Evolutionary conservation across 1,140 invertebrate species (phyloP).

Genomic region (Drosophila kurseongensis): DNA sequence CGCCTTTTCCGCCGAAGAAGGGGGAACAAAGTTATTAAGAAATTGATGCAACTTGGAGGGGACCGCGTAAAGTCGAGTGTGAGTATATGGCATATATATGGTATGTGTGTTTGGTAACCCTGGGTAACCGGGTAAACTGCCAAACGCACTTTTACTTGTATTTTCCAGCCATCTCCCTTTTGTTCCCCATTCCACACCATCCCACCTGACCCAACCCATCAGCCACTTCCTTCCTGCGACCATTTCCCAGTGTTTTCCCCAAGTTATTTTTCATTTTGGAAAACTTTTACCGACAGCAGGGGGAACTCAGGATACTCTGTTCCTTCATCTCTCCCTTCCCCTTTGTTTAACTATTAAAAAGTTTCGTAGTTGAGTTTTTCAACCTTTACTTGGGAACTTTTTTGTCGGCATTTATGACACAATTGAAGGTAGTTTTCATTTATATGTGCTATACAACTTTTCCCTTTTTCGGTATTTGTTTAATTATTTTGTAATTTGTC

Average conservation of each 20-base stretch:
- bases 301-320: slow-evolving; percentile 29
- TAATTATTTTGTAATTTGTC: slow-evolving; percentile 35
- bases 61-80: not conserved
- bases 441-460: not conserved
- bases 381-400: not conserved
- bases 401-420: slow-evolving; percentile 9
- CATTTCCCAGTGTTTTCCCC: slow-evolving; percentile 55
- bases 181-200: not conserved
- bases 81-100: slow-evolving; percentile 8
- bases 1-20: slow-evolving; percentile 24
- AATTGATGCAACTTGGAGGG: slow-evolving; percentile 67
- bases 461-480: slow-evolving; percentile 1
- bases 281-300: slow-evolving; percentile 50
- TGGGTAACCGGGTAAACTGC: slow-evolving; percentile 68
- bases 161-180: slow-evolving; percentile 51
- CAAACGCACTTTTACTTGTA: slow-evolving; percentile 69
- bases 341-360: slow-evolving; percentile 65
- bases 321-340: not conserved
- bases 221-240: slow-evolving; percentile 71
- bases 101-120: slow-evolving; percentile 29
- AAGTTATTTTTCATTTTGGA: slow-evolving; percentile 49
- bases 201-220: slow-evolving; percentile 31
- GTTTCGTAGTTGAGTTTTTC: slow-evolving; percentile 40
- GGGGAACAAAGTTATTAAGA: slow-evolving; percentile 74
- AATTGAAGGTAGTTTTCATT: slow-evolving; percentile 12